These are phyloP conservation scores for Ectemnius cavifrons DNA, from an alignment of 2,888 invertebrate genomes.

Conservation along the genomic window DNA sequence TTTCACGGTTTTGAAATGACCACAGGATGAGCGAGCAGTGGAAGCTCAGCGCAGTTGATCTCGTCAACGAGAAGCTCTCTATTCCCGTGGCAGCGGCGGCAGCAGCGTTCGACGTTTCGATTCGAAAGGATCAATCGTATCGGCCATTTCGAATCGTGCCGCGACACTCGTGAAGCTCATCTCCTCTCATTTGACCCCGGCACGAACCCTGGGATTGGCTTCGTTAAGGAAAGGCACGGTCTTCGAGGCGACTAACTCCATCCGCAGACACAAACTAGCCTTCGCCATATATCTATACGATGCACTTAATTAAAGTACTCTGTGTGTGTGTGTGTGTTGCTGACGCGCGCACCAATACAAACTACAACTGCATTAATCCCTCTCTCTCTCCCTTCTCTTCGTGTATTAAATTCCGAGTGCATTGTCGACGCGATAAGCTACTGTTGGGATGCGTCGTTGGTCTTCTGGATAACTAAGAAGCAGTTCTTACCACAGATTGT, in stretches of 20 bases:
- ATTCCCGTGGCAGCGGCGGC: background rate
- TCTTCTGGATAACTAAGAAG: too few relatives aligned
- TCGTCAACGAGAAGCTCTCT: too few relatives aligned
- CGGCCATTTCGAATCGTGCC: slow-evolving; percentile 38
- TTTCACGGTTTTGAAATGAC: slow-evolving; percentile 4
- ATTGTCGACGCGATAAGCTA: slow-evolving; percentile 36
- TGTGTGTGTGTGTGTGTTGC: background rate
- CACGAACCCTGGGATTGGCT: slow-evolving; percentile 67
- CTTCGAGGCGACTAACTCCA: slow-evolving; percentile 26
- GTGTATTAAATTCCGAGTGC: background rate
- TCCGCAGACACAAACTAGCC: slow-evolving; percentile 30
- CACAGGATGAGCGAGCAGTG: background rate
- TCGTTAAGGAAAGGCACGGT: slow-evolving; percentile 67
- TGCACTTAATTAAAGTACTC: slow-evolving; percentile 46
- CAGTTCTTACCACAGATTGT: too few relatives aligned
- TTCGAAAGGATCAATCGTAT: slow-evolving; percentile 36
- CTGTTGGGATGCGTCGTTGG: too few relatives aligned
- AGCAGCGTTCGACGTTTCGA: background rate
- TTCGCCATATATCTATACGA: slow-evolving; percentile 11
- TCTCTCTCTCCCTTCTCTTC: background rate
- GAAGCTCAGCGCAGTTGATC: background rate
- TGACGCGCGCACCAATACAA: slow-evolving; percentile 12
- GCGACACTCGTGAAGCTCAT: slow-evolving; percentile 34
- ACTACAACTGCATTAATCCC: slow-evolving; percentile 40
- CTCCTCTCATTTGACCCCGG: slow-evolving; percentile 63